A percentile compares a stretch with the other conserved stretches of the same genome.
phyloP scores from a whole-genome alignment of 1,140 invertebrate species.

The Drosophila navojoa region DNA sequence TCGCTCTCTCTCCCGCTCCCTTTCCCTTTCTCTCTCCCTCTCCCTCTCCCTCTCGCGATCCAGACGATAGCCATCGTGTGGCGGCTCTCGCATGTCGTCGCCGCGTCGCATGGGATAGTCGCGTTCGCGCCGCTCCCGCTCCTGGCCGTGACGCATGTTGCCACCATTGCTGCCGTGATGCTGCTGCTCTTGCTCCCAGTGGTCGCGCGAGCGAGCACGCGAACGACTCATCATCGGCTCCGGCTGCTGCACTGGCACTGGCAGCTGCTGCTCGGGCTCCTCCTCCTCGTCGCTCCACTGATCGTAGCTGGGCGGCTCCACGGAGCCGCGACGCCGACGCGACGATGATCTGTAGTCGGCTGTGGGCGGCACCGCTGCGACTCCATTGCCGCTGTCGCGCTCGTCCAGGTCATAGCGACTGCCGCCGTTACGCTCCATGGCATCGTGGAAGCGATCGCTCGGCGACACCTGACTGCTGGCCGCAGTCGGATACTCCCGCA shows the following conservation, averaged over 20 bases:
- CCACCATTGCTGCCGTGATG: constrained; percentile 7
- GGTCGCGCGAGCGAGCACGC: constrained; percentile 70
- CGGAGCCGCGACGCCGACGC: constrained; percentile 57
- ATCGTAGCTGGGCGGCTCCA: constrained; percentile 65
- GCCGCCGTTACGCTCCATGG: constrained; percentile 88
- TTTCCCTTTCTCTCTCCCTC: constrained; percentile 17
- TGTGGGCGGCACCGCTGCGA: neutral
- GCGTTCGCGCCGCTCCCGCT: constrained; percentile 40
- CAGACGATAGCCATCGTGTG: constrained; percentile 58
- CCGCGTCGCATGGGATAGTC: constrained; percentile 49
- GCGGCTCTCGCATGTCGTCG: constrained; percentile 41
- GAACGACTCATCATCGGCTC: constrained; percentile 50
- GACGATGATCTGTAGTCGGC: constrained; percentile 58
- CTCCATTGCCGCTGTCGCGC: constrained; percentile 36
- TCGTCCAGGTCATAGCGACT: constrained; percentile 85
- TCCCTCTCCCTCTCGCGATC: constrained; percentile 51
- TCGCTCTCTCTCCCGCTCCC: constrained; percentile 12
- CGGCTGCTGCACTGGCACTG: constrained; percentile 19
- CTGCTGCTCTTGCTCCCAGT: constrained; percentile 63
- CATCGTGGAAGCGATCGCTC: constrained; percentile 91
- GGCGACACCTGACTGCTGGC: constrained; percentile 84
- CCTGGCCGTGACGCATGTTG: constrained; percentile 13
- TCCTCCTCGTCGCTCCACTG: constrained; percentile 78
- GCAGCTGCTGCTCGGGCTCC: constrained; percentile 9
- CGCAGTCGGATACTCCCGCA: constrained; percentile 21